Conservation (phyloP, 2,113 vertebrate genomes). For the Eudyptes chrysolophus region DNA sequence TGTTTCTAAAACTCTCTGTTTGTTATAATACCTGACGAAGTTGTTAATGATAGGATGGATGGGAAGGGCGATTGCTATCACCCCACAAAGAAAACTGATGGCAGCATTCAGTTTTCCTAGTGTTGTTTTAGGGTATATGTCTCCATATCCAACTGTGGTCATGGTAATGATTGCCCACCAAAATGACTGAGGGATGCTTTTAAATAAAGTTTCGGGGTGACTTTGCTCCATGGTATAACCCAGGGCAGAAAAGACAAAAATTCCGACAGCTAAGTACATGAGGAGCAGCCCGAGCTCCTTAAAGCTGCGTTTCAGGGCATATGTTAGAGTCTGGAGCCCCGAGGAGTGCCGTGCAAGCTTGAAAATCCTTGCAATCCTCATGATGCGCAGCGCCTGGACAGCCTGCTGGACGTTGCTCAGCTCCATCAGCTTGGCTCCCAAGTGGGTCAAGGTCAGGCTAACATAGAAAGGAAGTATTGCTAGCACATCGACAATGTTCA, state of each 20-base stretch:
- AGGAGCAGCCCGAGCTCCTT: conserved; percentile 94
- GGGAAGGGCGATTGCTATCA: conserved; percentile 94
- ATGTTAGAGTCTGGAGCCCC: conserved; percentile 92
- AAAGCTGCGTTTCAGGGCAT: conserved; percentile 93
- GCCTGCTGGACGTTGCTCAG: conserved; percentile 93
- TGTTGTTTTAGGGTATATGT: conserved; percentile 97
- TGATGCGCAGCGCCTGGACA: conserved; percentile 91
- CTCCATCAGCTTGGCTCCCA: conserved; percentile 92
- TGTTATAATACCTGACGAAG: conserved; percentile 96
- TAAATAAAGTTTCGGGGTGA: conserved; percentile 95
- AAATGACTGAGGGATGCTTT: conserved; percentile 97
- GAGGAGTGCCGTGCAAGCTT: conserved; percentile 95
- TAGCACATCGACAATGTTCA: conserved; percentile 94
- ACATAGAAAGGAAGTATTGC: conserved; percentile 95
- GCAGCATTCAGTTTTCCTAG: conserved; percentile 96
- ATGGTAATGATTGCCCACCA: conserved; percentile 99
- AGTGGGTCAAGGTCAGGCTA: conserved; percentile 87
- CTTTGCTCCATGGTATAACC: conserved; percentile 97
- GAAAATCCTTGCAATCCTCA: conserved; percentile 93
- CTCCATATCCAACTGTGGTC: conserved; percentile 96
- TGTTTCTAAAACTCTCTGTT: conserved; percentile 93
- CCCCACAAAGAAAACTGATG: conserved; percentile 95
- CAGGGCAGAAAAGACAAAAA: conserved; percentile 95
- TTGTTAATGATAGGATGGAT: conserved; percentile 99
- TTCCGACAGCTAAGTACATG: conserved; percentile 96